phyloP scores from a whole-genome alignment of 1,140 invertebrate genomes.

The Zeugodacus cucurbitae region DNA sequence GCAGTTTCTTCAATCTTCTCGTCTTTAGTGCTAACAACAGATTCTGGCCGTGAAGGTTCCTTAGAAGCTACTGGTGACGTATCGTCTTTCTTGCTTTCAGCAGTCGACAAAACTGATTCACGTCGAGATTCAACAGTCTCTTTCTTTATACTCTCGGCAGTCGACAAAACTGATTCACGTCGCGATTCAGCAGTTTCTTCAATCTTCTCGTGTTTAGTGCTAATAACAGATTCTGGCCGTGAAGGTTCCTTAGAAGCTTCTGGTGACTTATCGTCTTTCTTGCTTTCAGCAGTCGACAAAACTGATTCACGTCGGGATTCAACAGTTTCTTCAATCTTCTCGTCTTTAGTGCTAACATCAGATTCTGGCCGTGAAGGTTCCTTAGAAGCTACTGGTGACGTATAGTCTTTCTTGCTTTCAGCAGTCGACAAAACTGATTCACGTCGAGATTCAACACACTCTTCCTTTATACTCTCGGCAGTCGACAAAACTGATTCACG shows the following conservation, averaged over 20 bases:
- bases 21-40: conserved; percentile 40
- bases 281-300: conserved; percentile 31
- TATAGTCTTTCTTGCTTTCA: background rate
- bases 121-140: conserved; percentile 43
- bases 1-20: conserved; percentile 43
- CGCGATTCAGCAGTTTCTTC: conserved; percentile 40
- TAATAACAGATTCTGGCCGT: background rate
- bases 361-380: background rate
- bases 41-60: conserved; percentile 45
- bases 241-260: background rate
- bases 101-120: conserved; percentile 48
- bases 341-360: background rate
- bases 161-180: conserved; percentile 49
- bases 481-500: background rate
- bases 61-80: conserved; percentile 46
- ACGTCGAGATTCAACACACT: background rate
- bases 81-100: conserved; percentile 52
- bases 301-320: conserved; percentile 33
- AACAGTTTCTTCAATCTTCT: conserved; percentile 25
- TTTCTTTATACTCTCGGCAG: conserved; percentile 46
- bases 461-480: conserved; percentile 9
- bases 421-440: background rate
- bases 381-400: no score
- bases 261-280: conserved; percentile 24
- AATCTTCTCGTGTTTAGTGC: background rate